A percentile compares a stretch with the other conserved stretches of the same genome.
These are phyloP conservation scores for Iguana delicatissima DNA, from an alignment of 2,797 vertebrate genomes.

Conservation along the genomic window DNA sequence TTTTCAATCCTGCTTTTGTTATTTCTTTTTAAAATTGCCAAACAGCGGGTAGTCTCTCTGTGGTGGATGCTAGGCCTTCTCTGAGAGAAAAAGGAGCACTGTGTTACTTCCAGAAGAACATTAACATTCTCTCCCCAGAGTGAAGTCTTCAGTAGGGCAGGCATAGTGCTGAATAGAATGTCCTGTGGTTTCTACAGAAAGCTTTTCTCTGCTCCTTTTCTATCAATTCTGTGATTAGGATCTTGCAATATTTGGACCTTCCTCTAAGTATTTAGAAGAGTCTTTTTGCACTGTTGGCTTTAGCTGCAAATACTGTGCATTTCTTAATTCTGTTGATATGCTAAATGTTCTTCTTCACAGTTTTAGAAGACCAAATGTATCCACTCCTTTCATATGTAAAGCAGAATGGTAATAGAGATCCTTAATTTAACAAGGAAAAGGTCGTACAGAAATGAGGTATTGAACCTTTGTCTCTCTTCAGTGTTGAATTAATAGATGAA, in stretches of 20 bases:
- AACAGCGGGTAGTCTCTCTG: not conserved
- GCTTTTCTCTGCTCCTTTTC: not conserved
- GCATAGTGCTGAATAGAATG: not conserved
- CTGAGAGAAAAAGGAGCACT: not conserved
- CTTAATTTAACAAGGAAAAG: not conserved
- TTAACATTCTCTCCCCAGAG: constrained; percentile 19
- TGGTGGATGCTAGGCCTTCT: not conserved
- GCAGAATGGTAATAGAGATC: not conserved
- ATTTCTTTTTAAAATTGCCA: not conserved
- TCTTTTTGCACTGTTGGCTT: not conserved
- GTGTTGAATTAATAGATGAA: too few species aligned
- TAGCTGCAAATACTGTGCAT: not conserved
- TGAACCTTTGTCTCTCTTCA: not conserved
- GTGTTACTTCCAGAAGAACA: constrained; percentile 26
- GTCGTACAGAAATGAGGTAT: not conserved
- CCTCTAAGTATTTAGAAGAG: not conserved
- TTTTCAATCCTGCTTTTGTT: not conserved
- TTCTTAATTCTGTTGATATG: not conserved
- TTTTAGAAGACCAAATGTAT: not conserved
- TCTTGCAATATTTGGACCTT: not conserved
- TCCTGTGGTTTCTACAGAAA: not conserved
- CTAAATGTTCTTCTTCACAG: not conserved
- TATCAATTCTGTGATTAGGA: not conserved
- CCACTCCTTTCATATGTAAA: not conserved
- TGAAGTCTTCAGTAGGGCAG: rapidly evolving